phyloP scores from a whole-genome alignment of 2,797 vertebrate species.

The Pristis pectinata region DNA sequence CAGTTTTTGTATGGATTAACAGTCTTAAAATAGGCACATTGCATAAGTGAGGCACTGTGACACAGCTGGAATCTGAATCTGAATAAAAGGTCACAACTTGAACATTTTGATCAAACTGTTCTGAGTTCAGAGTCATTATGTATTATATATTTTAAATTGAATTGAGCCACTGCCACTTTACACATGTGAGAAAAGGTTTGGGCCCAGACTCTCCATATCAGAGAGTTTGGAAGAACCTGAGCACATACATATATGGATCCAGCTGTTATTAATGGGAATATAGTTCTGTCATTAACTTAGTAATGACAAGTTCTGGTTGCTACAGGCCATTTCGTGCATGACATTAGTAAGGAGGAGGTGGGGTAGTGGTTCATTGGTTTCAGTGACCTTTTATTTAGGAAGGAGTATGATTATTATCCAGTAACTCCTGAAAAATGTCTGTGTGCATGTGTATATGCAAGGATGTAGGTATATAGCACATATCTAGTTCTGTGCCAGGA shows the following conservation, averaged over 20 bases:
- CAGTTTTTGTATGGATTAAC: not conserved
- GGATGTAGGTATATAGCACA: not conserved
- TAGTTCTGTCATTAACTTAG: not conserved
- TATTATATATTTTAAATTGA: not conserved
- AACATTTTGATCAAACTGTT: not conserved
- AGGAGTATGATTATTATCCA: not conserved
- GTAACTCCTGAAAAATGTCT: not conserved
- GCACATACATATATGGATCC: not conserved
- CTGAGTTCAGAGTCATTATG: not conserved
- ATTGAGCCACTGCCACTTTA: not conserved
- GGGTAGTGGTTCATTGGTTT: not conserved
- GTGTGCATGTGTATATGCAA: not conserved
- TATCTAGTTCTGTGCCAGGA: not conserved
- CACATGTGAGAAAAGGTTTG: not conserved
- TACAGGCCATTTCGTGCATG: no score
- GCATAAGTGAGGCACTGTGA: not conserved
- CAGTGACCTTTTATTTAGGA: not conserved
- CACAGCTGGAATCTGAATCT: not conserved
- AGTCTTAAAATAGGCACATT: not conserved
- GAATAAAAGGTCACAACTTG: constrained; percentile 19
- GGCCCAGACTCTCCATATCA: not conserved
- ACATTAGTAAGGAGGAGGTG: not conserved
- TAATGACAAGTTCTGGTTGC: not conserved
- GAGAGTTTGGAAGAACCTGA: not conserved
- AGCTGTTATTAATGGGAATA: not conserved